phyloP scores from a whole-genome alignment of 2,888 invertebrate species.

The Synergus umbraculus region DNA sequence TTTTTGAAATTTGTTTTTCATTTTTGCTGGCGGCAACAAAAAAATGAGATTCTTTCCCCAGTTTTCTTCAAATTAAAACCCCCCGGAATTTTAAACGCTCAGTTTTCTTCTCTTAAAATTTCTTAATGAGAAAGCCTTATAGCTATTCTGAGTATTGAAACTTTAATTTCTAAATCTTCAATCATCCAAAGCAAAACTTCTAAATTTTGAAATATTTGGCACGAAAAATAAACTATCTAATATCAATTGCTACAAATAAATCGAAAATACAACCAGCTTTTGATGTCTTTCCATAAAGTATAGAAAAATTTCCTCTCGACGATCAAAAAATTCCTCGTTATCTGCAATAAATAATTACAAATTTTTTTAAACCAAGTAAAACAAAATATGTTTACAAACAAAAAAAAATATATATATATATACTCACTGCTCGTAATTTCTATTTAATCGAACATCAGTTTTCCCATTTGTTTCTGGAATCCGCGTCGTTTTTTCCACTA shows the following conservation, averaged over 20 bases:
- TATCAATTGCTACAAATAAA: not conserved
- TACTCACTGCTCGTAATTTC: slow-evolving; percentile 9
- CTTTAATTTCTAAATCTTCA: not conserved
- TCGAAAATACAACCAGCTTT: not conserved
- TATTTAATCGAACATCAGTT: slow-evolving; percentile 12
- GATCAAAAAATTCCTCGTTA: not conserved
- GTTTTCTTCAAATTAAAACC: not conserved
- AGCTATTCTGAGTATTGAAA: not conserved
- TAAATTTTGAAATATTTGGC: slow-evolving; percentile 9
- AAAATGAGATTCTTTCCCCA: not conserved
- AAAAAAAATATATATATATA: not conserved
- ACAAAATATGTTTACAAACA: too few species aligned
- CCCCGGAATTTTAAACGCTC: not conserved
- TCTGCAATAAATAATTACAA: not conserved
- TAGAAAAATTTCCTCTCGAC: not conserved
- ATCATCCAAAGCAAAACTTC: not conserved
- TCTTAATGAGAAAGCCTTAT: not conserved
- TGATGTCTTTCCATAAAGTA: not conserved
- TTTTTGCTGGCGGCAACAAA: not conserved
- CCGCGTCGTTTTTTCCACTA: not conserved
- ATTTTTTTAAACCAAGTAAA: too few species aligned
- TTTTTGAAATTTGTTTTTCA: not conserved
- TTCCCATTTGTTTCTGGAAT: not conserved
- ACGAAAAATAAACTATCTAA: not conserved
- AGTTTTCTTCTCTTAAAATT: not conserved